Conservation (phyloP, 2,888 invertebrate species). For the Archips crataeganus region DNA sequence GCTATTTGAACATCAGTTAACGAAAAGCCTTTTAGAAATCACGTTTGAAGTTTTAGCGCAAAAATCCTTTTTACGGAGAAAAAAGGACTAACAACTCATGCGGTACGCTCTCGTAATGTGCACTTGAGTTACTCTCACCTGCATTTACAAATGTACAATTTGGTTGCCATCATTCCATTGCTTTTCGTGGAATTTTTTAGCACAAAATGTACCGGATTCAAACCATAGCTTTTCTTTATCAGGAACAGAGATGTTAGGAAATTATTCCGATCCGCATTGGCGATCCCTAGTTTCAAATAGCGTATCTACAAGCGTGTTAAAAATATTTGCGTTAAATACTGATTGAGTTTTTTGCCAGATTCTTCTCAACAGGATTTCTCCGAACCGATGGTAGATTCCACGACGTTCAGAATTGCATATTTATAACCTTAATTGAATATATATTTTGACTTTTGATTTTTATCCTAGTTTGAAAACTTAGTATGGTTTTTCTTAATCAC, state of each 20-base stretch:
- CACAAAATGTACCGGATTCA: background rate
- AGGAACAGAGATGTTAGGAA: background rate
- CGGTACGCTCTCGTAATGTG: background rate
- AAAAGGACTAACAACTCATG: background rate
- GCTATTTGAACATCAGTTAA: slow-evolving; percentile 1
- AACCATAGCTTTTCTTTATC: background rate
- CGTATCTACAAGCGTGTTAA: too few species aligned
- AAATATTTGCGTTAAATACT: too few species aligned
- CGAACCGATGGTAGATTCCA: too few species aligned
- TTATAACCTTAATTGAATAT: too few species aligned
- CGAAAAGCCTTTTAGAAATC: slow-evolving; percentile 1
- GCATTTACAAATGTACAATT: background rate
- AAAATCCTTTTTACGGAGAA: background rate
- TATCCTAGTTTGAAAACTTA: too few species aligned
- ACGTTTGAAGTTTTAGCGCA: slow-evolving; percentile 6
- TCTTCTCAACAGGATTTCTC: too few species aligned
- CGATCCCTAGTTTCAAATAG: too few species aligned
- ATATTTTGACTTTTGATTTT: too few species aligned
- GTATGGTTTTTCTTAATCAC: too few species aligned
- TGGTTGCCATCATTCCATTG: background rate
- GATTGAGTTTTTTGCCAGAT: too few species aligned
- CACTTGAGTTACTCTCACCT: background rate
- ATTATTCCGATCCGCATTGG: too few species aligned
- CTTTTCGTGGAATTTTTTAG: background rate
- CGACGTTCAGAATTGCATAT: too few species aligned